phyloP scores from a whole-genome alignment of 2,113 vertebrate genomes.

The Pelusios castaneus region DNA sequence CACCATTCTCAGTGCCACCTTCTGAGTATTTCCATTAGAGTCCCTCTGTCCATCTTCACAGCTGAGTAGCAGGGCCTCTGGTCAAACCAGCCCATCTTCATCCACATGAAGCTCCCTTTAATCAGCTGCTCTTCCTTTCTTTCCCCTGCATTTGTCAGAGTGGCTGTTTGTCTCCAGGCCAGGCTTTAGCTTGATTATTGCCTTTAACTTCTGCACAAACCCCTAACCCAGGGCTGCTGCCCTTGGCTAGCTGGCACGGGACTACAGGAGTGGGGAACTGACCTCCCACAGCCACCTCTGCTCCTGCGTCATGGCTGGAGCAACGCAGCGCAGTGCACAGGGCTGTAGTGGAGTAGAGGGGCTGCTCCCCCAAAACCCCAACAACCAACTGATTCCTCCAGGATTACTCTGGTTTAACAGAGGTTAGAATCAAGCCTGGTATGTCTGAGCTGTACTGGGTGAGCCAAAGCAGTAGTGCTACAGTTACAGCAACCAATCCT shows the following conservation, averaged over 20 bases:
- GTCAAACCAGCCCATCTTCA: not conserved
- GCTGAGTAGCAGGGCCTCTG: not conserved
- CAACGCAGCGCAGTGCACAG: no score
- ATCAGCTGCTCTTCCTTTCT: not conserved
- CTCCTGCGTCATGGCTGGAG: no score
- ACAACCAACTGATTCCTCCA: no score
- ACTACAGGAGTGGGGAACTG: no score
- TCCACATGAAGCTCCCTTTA: not conserved
- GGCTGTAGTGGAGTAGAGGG: no score
- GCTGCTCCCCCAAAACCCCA: not conserved
- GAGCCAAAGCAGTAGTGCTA: not conserved
- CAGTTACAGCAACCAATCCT: not conserved
- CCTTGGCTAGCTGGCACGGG: no score
- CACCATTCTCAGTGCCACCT: no score
- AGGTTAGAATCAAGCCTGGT: not conserved
- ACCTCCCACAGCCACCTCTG: no score
- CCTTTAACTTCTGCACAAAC: not conserved
- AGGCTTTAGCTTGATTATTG: not conserved
- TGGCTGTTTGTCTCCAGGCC: not conserved
- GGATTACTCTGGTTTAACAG: not conserved
- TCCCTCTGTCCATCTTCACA: not conserved
- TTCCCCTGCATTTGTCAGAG: not conserved
- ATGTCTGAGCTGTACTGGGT: not conserved
- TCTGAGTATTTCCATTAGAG: no score
- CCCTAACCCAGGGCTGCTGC: no score